Evolutionary conservation across 2,113 vertebrate genomes (phyloP).

Genomic region (Cichladusa arquata): DNA sequence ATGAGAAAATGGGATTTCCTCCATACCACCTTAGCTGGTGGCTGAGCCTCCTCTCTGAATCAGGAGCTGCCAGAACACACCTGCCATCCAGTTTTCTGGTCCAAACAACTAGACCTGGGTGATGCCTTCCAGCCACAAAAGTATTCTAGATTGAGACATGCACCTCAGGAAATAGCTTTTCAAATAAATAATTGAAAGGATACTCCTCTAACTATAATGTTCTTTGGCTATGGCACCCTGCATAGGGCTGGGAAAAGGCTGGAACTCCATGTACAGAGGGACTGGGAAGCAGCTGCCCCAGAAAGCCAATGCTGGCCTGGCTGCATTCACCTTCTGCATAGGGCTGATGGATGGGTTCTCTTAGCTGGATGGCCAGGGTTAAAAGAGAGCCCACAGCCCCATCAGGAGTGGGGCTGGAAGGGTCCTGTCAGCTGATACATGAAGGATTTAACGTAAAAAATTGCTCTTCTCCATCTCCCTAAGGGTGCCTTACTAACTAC

Average conservation of each 20-base stretch:
- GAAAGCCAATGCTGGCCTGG: background rate
- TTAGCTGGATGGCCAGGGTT: background rate
- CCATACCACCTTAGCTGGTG: background rate
- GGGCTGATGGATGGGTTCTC: background rate
- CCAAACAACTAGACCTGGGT: background rate
- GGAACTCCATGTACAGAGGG: fast-evolving
- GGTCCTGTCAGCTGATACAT: background rate
- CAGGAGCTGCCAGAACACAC: background rate
- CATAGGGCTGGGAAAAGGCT: background rate
- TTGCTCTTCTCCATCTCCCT: background rate
- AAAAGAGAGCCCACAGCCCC: background rate
- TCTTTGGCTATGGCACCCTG: background rate
- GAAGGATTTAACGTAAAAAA: background rate
- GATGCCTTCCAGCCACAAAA: background rate
- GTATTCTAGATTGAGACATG: fast-evolving
- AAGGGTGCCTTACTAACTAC: background rate
- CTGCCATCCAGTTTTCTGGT: background rate
- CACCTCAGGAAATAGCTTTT: background rate
- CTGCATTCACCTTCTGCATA: background rate
- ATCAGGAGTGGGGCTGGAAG: background rate
- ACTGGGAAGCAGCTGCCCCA: background rate
- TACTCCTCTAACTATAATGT: background rate
- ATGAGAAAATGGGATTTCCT: background rate
- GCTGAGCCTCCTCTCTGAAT: background rate
- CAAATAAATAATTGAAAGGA: background rate